Evolutionary conservation across 2,888 invertebrate species (phyloP).

Genomic region (Drymonia ruficornis): DNA sequence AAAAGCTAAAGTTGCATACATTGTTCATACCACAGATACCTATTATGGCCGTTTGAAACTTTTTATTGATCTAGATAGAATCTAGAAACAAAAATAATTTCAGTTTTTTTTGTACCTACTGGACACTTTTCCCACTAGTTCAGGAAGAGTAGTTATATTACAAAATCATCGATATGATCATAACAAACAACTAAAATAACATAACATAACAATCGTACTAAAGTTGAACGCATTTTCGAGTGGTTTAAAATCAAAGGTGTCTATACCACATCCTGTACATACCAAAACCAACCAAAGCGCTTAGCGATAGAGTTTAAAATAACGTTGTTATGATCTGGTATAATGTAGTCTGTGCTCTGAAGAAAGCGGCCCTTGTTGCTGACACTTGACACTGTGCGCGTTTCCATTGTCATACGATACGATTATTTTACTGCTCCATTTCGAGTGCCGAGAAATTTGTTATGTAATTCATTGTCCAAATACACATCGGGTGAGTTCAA

Average conservation of each 20-base stretch:
- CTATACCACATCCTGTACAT: conserved; percentile 19
- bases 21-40: too few species aligned
- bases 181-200: conserved; percentile 28
- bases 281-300: conserved; percentile 17
- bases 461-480: neutral
- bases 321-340: conserved; percentile 25
- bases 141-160: too few species aligned
- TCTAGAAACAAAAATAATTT: too few species aligned
- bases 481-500: too few species aligned
- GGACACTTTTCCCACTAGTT: too few species aligned
- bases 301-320: conserved; percentile 22
- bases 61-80: too few species aligned
- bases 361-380: conserved; percentile 76
- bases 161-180: neutral
- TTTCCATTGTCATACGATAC: conserved; percentile 56
- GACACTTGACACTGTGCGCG: conserved; percentile 71
- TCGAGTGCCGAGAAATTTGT: conserved; percentile 6
- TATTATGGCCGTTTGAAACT: too few species aligned
- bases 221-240: conserved; percentile 49
- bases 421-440: conserved; percentile 15
- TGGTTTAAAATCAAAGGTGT: conserved; percentile 42
- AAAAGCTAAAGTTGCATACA: too few species aligned
- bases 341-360: conserved; percentile 64
- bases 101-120: too few species aligned
- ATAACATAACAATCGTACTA: conserved; percentile 36